Evolutionary conservation across 2,113 vertebrate genomes (phyloP), one percentile per base, ranked within the genome.

Genomic region (Diglossa brunneiventris): DNA sequence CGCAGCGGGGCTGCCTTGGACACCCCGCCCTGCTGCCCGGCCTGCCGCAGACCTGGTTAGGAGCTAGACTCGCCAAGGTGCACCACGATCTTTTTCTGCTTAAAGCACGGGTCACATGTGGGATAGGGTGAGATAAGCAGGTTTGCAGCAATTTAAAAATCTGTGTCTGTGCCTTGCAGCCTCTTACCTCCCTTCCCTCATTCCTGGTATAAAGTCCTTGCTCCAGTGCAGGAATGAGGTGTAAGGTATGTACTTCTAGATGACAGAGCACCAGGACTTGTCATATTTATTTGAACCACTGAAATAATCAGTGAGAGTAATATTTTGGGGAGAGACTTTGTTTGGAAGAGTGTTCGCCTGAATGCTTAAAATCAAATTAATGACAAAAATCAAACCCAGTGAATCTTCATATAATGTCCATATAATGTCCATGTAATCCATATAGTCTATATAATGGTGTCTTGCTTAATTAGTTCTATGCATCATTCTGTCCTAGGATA

Each of bases 31-130:
- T 12, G 64, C 49, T 27, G 68, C 74, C 49, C 2, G 59, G 14
- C 42, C 20, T 28, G 33, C 30, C 4, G 15, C 62, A 3, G 28
- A 0, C 61, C 15, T 7, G 28, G 6, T 2, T 0, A 7, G 31
- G 15, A n/a, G 37, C 20, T 16, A 3, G 23, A 0, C 50, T 23
- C 31, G 15, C 15, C 41, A 7, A 41, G 2, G 3, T 3, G 17
- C 55, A 4, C 5, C 15, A 1, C 1, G 11, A 14, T 3, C 26
- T 9, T 33, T 7, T 39, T 4, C 74, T 59, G 1, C 41, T 33
- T 35, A 16, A 28, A 30, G 19, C 3, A 28, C 16, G 22, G 28
- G 8, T 35, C 31, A 14, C 2, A 30, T 20, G 37, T 3, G 21
- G 41, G 7, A 15, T 8, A 8, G 44, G 7, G 23, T 16, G n/a